phyloP scores from a whole-genome alignment of 2,888 invertebrate genomes.

The Dilophus febrilis region DNA sequence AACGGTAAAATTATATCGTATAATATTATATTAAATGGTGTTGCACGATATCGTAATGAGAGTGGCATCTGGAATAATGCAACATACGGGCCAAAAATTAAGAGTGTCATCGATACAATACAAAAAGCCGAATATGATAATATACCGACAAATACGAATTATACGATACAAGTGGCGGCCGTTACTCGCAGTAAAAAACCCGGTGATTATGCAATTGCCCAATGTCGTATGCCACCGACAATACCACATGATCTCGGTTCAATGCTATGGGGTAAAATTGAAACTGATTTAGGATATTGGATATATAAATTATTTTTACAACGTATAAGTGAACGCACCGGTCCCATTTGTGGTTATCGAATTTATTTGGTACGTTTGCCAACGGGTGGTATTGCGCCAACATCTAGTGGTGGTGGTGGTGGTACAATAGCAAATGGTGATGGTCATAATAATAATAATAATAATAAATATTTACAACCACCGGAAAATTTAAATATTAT shows the following conservation, averaged over 20 bases:
- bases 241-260: slow-evolving; percentile 41
- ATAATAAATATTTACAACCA: slow-evolving; percentile 43
- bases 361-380: slow-evolving; percentile 56
- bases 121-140: slow-evolving; percentile 43
- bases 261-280: slow-evolving; percentile 42
- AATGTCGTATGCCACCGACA: slow-evolving; percentile 54
- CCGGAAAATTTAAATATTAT: slow-evolving; percentile 53
- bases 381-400: too few relatives aligned
- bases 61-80: slow-evolving; percentile 32
- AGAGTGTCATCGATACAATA: slow-evolving; percentile 35
- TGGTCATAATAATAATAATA: slow-evolving; percentile 26
- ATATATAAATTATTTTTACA: slow-evolving; percentile 60
- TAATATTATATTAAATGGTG: slow-evolving; percentile 41
- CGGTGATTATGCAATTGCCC: slow-evolving; percentile 44
- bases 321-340: slow-evolving; percentile 66
- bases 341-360: slow-evolving; percentile 74
- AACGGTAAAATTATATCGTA: slow-evolving; percentile 69
- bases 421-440: slow-evolving; percentile 23
- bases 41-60: slow-evolving; percentile 36
- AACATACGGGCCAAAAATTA: slow-evolving; percentile 41
- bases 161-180: slow-evolving; percentile 59
- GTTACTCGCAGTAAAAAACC: slow-evolving; percentile 58
- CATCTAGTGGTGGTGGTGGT: slow-evolving; percentile 21
- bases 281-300: slow-evolving; percentile 42
- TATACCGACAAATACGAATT: slow-evolving; percentile 68